Conservation (phyloP, 35 echinoderm and acorn worm species). For the Apostichopus japonicus region DNA sequence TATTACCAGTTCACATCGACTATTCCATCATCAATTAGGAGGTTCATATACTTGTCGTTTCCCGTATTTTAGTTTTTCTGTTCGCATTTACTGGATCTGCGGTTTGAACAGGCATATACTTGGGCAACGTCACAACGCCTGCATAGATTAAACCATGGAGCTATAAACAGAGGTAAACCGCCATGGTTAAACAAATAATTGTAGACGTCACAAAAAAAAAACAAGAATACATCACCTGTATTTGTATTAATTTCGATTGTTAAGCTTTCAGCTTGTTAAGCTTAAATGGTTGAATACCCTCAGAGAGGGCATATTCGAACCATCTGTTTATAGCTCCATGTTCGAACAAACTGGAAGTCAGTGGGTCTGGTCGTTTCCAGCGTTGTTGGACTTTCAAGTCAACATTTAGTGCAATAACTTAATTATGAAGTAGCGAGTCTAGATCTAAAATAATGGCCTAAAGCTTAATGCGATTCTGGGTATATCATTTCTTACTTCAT, state of each 20-base stretch:
- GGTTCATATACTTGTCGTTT: too few species aligned
- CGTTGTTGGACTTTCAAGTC: neutral
- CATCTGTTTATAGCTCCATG: neutral
- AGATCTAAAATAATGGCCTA: neutral
- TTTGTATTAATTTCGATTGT: neutral
- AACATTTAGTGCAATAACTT: neutral
- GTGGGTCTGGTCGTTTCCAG: too few species aligned
- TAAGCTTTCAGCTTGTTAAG: neutral
- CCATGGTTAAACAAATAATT: too few species aligned
- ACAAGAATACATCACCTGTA: neutral
- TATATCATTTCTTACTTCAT: neutral
- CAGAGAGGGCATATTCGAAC: neutral
- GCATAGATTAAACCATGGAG: neutral
- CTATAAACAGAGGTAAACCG: neutral
- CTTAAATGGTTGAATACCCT: neutral
- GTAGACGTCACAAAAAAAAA: too few species aligned
- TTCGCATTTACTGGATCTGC: neutral
- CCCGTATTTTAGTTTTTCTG: neutral
- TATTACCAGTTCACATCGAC: too few species aligned
- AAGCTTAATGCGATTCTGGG: conserved; percentile 27
- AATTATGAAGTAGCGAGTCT: neutral
- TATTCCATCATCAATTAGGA: too few species aligned
- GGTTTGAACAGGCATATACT: neutral
- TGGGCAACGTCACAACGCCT: neutral
- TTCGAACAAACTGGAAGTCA: neutral